Evolutionary conservation across 2,113 vertebrate genomes (phyloP), one percentile per base, ranked within the genome.

Genomic region (Hymenochirus boettgeri): DNA sequence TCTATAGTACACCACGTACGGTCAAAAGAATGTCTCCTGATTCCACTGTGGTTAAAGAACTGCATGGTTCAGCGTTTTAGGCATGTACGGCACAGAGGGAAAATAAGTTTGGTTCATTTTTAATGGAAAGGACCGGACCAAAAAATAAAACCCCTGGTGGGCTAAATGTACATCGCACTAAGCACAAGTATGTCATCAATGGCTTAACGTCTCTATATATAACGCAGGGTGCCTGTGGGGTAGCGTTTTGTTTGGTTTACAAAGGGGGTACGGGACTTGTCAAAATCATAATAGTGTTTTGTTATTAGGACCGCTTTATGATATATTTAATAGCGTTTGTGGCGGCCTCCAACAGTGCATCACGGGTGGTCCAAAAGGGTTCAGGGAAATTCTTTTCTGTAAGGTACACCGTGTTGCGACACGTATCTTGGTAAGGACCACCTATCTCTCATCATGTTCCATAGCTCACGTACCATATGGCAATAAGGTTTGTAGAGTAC

Each of bases 251-350:
- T 64, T 42, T 56, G 45, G 11, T 56, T 65, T 1, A 33, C 24
- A 17, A 29, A 56, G n/a, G 33, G 62, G 52, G 19, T 47, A 39
- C 2, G 47, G 35, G 7, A n/a, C 62, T 65, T 22, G 62, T 65
- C n/a, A 26, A 53, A 56, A 56, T 57, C 35, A 15, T 56, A 56
- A 12, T 31, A 46, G 5, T 22, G 11, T 9, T 46, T 9, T 37
- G 5, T 25, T 57, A 5, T 37, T 17, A 13, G 9, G 2, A 12
- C n/a, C n/a, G n/a, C n/a, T n/a, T n/a, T n/a, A n/a, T n/a, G n/a
- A n/a, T n/a, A n/a, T n/a, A n/a, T n/a, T n/a, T n/a, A n/a, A n/a
- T n/a, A n/a, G n/a, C n/a, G n/a, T n/a, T n/a, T n/a, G n/a, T n/a
- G n/a, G n/a, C n/a, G n/a, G n/a, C n/a, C n/a, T n/a, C n/a, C n/a